phyloP scores from a whole-genome alignment of 2,797 vertebrate species.

The Neoniphon sammara region DNA sequence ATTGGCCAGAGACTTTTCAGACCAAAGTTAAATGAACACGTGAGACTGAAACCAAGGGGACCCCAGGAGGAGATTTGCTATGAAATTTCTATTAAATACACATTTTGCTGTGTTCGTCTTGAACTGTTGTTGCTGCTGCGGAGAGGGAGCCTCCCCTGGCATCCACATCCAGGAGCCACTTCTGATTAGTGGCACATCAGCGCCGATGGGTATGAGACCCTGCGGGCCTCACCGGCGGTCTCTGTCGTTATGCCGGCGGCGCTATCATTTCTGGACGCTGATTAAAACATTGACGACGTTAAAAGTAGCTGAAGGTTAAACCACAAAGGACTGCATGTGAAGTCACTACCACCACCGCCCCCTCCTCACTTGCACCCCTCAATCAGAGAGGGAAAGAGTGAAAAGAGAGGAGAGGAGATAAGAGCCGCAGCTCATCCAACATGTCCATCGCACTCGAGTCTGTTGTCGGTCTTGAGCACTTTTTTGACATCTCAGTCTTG shows the following conservation, averaged over 20 bases:
- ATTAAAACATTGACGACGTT: constrained; percentile 80
- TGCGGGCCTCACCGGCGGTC: constrained; percentile 54
- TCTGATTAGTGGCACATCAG: constrained; percentile 70
- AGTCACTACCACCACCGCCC: constrained; percentile 27
- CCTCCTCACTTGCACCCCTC: constrained; percentile 10
- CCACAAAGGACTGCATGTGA: constrained; percentile 65
- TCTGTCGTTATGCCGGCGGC: constrained; percentile 70
- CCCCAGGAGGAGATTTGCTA: constrained; percentile 59
- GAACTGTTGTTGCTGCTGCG: constrained; percentile 46
- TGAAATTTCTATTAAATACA: constrained; percentile 71
- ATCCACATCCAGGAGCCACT: constrained; percentile 39
- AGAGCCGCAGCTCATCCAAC: too few relatives aligned
- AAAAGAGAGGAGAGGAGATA: too few relatives aligned
- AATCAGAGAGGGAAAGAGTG: neutral
- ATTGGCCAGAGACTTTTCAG: constrained; percentile 25
- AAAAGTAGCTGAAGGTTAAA: constrained; percentile 81
- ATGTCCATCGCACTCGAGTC: too few relatives aligned
- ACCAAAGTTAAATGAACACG: constrained; percentile 50
- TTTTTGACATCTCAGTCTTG: too few relatives aligned
- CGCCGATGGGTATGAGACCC: constrained; percentile 63
- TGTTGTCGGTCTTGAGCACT: too few relatives aligned
- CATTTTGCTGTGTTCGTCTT: constrained; percentile 46
- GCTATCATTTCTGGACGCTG: constrained; percentile 71
- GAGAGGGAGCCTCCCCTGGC: constrained; percentile 51
- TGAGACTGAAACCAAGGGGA: constrained; percentile 5